These are phyloP conservation scores for Acropternis orthonyx DNA, from an alignment of 2,797 vertebrate genomes.

Conservation along the genomic window DNA sequence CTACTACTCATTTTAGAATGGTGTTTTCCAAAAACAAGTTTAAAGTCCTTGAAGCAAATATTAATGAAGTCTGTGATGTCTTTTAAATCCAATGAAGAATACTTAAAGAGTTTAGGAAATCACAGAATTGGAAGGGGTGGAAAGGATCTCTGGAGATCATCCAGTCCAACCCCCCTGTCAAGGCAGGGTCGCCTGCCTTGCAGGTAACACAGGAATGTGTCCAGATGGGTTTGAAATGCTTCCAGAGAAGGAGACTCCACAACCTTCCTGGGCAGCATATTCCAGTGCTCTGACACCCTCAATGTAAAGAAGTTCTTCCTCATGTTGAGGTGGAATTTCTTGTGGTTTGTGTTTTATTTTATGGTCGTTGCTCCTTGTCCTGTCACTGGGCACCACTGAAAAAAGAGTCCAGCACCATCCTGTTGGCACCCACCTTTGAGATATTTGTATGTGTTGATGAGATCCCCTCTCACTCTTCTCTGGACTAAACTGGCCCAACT, in stretches of 20 bases:
- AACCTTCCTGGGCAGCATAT: background rate
- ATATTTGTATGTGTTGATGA: background rate
- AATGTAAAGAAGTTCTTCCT: background rate
- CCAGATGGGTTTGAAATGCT: background rate
- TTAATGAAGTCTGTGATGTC: background rate
- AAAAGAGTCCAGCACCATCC: background rate
- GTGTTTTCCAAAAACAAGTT: background rate
- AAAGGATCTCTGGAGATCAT: background rate
- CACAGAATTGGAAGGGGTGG: background rate
- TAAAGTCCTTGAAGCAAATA: background rate
- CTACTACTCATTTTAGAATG: background rate
- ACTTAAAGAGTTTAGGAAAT: background rate
- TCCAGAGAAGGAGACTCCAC: background rate
- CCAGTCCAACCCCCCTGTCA: background rate
- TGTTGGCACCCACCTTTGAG: background rate
- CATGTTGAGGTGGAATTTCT: background rate
- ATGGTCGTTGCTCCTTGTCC: background rate
- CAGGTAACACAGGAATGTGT: rapidly evolving
- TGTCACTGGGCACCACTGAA: rapidly evolving
- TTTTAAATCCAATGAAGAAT: background rate
- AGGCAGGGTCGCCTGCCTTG: background rate
- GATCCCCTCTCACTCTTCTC: too few relatives aligned
- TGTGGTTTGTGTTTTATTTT: background rate
- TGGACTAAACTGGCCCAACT: background rate
- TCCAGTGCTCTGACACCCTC: background rate